phyloP scores from a whole-genome alignment of 2,888 invertebrate species.

The Leptogaster cylindrica region DNA sequence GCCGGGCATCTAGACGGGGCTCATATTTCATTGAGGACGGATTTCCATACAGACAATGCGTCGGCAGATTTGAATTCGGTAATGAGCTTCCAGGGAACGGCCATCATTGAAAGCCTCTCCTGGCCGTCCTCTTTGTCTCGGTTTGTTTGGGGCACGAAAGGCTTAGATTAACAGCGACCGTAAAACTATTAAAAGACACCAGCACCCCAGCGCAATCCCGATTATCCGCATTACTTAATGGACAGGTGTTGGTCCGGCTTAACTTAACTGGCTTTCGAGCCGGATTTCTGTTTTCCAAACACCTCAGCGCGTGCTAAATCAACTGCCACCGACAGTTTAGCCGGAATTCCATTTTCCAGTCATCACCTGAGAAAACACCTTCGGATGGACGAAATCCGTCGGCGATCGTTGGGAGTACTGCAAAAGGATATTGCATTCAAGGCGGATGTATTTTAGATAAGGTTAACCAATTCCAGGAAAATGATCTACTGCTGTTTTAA shows the following conservation, averaged over 20 bases:
- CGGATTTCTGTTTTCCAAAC: background rate
- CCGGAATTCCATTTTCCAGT: no score
- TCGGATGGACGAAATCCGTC: no score
- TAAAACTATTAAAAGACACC: constrained; percentile 35
- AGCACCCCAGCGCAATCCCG: constrained; percentile 13
- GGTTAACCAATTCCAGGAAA: no score
- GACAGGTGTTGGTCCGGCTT: constrained; percentile 24
- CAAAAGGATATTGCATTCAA: no score
- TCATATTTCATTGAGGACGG: constrained; percentile 37
- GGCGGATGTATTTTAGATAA: no score
- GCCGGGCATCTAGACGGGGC: constrained; percentile 3
- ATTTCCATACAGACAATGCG: constrained; percentile 37
- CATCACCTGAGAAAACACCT: no score
- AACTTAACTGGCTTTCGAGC: background rate
- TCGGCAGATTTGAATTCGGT: constrained; percentile 32
- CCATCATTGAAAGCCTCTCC: constrained; percentile 5
- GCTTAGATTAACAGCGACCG: constrained; percentile 17
- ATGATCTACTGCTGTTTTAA: no score
- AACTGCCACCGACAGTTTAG: no score
- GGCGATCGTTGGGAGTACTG: no score
- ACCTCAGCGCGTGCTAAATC: constrained; percentile 4
- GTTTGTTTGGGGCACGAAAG: constrained; percentile 7
- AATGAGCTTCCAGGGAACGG: constrained; percentile 37
- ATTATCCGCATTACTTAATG: constrained; percentile 34
- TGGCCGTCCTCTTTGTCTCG: constrained; percentile 13